Conservation (phyloP, 2,888 invertebrate genomes). For the Watsonalla binaria region DNA sequence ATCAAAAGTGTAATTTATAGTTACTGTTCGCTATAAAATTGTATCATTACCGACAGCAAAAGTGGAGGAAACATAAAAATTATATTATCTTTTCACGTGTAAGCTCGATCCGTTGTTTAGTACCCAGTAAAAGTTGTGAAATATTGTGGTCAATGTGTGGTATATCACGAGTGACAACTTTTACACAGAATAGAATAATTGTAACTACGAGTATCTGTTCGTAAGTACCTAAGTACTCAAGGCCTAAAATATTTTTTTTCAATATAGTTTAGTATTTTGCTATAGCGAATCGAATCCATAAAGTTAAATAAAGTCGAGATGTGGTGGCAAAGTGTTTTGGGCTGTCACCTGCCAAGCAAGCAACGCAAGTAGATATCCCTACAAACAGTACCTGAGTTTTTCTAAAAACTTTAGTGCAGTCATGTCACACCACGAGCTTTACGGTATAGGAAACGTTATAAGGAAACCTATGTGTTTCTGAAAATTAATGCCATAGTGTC, state of each 20-base stretch:
- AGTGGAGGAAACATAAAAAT: conserved; percentile 67
- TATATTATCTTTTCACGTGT: conserved; percentile 70
- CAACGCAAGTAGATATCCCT: too few species aligned
- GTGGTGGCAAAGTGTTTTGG: too few species aligned
- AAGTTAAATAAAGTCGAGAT: too few species aligned
- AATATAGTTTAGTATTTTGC: not conserved
- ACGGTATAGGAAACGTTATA: too few species aligned
- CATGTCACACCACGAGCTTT: too few species aligned
- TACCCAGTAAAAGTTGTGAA: conserved; percentile 46
- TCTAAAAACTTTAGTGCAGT: too few species aligned
- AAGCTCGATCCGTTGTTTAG: conserved; percentile 45
- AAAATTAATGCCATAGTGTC: too few species aligned
- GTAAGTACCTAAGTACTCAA: not conserved
- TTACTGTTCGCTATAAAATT: conserved; percentile 58
- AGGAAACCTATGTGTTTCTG: too few species aligned
- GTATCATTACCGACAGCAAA: conserved; percentile 42
- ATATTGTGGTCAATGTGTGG: conserved; percentile 27
- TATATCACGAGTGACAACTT: not conserved
- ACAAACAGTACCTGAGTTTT: too few species aligned
- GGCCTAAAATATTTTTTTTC: not conserved
- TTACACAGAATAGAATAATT: not conserved
- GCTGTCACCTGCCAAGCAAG: too few species aligned
- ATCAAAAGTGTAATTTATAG: conserved; percentile 66
- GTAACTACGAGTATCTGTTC: too few species aligned
- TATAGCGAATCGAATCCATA: too few species aligned